Base-by-base conservation (phyloP, 2,113 vertebrate species). In the Zapus hudsonius region DNA sequence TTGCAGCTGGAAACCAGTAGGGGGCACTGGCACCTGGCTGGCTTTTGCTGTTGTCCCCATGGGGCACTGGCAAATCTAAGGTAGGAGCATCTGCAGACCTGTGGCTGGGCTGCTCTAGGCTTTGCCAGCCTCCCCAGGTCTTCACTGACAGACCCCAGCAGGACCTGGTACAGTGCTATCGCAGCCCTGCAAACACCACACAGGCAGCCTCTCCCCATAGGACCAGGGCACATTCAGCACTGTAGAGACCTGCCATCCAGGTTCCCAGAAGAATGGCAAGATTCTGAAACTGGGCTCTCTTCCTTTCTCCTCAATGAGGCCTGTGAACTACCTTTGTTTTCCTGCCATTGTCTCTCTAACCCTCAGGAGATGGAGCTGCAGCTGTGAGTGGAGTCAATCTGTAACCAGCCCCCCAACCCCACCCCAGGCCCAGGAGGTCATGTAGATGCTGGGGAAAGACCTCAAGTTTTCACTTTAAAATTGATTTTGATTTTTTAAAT, bases 1-100 rank as follows among this genome's bases (percentile, higher is more conserved):
- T 92, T 70, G 42, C n/a, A 82, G 75, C 42, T 36, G 5, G 64
- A 40, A 61, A 72, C 91, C 91, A 86, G 91, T 13, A 86, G 78
- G 75, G 91, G 64, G 86, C 42, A 33, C 40, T 52, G 25, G 36
- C 59, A 20, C 10, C 44, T 1, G 70, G 20, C 42, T 59, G 36
- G 42, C 29, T 89, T 47, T 57, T 33, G 13, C 29, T 10, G 3
- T 55, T 63, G 33, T 38, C 23, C 64, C 27, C 10, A 67, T 3
- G 7, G 0, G 8, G 1, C 25, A 5, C 52, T n/a, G 22, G 16
- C 1, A 1, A 29, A 5, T 64, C 29, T 33, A 29, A 19, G 36
- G 12, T 36, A 5, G 31, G 10, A 66, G 57, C 9, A 2, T 40
- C 47, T n/a, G 63, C 36, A 69, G 76, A 84, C 23, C 42, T 27